phyloP scores from a whole-genome alignment of 2,113 vertebrate species.

The Salvelinus sp. region DNA sequence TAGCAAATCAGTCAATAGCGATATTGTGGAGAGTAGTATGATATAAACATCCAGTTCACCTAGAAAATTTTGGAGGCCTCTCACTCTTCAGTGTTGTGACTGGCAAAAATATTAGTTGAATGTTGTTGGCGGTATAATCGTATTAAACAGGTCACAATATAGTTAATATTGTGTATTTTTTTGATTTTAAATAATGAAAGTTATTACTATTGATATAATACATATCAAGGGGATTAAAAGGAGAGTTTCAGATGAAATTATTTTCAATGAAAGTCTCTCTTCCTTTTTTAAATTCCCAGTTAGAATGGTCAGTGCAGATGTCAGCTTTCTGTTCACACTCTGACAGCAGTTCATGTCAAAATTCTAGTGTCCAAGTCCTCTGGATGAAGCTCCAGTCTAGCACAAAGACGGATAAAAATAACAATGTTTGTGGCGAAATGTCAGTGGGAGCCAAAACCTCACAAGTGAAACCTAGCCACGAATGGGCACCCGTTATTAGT shows the following conservation, averaged over 20 bases:
- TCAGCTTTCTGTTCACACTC: background rate
- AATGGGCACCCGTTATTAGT: background rate
- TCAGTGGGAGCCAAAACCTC: background rate
- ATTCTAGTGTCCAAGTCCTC: constrained; percentile 9
- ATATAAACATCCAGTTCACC: no score
- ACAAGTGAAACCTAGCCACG: background rate
- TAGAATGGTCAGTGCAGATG: background rate
- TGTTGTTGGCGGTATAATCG: background rate
- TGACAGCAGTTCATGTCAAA: constrained; percentile 2
- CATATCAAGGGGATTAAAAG: background rate
- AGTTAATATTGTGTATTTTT: background rate
- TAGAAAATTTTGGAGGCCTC: no score
- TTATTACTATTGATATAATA: background rate
- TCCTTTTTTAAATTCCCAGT: background rate
- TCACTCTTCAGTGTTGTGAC: background rate
- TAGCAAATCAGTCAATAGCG: no score
- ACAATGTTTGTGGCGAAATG: background rate
- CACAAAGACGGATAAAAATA: constrained; percentile 3
- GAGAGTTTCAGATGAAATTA: no score
- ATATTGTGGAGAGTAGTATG: no score
- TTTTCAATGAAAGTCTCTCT: background rate
- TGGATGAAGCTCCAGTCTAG: constrained; percentile 1
- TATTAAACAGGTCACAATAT: no score
- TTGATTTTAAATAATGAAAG: background rate
- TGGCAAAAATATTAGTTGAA: background rate